phyloP scores from a whole-genome alignment of 1,140 invertebrate genomes.

The Cydia pomonella region DNA sequence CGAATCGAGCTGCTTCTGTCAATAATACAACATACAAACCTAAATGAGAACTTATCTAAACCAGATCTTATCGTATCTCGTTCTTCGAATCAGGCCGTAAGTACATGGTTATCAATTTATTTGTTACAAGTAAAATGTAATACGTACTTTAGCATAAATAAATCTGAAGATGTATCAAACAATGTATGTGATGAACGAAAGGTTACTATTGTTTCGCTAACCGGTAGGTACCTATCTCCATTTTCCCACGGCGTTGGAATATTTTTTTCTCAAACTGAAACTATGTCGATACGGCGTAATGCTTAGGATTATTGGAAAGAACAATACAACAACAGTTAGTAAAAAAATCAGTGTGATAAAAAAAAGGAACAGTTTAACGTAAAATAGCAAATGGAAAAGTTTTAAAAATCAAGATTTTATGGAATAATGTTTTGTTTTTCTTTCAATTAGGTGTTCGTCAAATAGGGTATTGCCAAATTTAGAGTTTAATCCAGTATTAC shows the following conservation, averaged over 20 bases:
- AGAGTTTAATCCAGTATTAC: not conserved
- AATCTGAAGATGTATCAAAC: not conserved
- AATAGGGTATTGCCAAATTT: not conserved
- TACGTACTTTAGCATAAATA: not conserved
- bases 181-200: conserved; percentile 15
- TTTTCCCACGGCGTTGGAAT: not conserved
- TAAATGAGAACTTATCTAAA: too few relatives aligned
- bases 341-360: too few relatives aligned
- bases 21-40: too few relatives aligned
- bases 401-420: too few relatives aligned
- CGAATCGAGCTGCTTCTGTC: too few relatives aligned
- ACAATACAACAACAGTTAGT: not conserved
- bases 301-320: not conserved
- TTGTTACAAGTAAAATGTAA: not conserved
- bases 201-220: conserved; percentile 15
- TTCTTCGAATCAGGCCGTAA: too few relatives aligned
- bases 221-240: too few relatives aligned
- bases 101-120: not conserved
- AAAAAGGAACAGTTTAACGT: not conserved
- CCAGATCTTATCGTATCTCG: too few relatives aligned
- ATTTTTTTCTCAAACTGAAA: conserved; percentile 1
- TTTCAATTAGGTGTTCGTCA: too few relatives aligned
- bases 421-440: too few relatives aligned
- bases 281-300: not conserved
- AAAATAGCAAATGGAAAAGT: too few relatives aligned